Percentiles rank a stretch among this genome's conserved stretches.
phyloP scores from a whole-genome alignment of 2,888 invertebrate genomes.

The Ernsta delagoae region DNA sequence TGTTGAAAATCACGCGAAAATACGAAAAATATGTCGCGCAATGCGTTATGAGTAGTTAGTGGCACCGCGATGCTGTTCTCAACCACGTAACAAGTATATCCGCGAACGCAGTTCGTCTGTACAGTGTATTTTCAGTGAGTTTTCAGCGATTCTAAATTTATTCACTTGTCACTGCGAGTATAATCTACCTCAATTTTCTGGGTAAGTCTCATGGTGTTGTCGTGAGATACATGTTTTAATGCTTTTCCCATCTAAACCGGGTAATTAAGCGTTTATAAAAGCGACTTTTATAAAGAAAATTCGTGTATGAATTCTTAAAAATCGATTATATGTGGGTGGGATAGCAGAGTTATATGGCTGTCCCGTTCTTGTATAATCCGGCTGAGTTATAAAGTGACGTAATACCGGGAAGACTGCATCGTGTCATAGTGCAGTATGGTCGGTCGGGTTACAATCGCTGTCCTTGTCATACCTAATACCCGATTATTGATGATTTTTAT shows the following conservation, averaged over 20 bases:
- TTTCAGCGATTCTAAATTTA: conserved; percentile 79
- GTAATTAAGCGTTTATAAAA: conserved; percentile 19
- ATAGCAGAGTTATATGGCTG: conserved; percentile 55
- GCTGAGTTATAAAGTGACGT: conserved; percentile 67
- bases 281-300: conserved; percentile 51
- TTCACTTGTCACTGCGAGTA: conserved; percentile 68
- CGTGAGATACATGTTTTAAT: conserved; percentile 19
- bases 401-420: conserved; percentile 61
- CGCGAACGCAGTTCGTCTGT: conserved; percentile 56
- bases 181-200: conserved; percentile 63
- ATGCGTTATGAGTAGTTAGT: conserved; percentile 56
- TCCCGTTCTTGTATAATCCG: conserved; percentile 71
- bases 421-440: conserved; percentile 55
- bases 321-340: conserved; percentile 84
- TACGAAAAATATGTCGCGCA: conserved; percentile 73
- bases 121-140: conserved; percentile 75
- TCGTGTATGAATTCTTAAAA: conserved; percentile 66
- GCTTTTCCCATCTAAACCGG: conserved; percentile 1
- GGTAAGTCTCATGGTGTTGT: conserved; percentile 71
- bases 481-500: conserved; percentile 11
- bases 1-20: conserved; percentile 73
- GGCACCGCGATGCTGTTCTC: conserved; percentile 49
- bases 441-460: conserved; percentile 57
- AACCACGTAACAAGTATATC: conserved; percentile 62
- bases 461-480: conserved; percentile 43